Evolutionary conservation across 2,797 vertebrate species (phyloP), one percentile per base, ranked within the genome.

Genomic region (Gymnocypris eckloni): DNA sequence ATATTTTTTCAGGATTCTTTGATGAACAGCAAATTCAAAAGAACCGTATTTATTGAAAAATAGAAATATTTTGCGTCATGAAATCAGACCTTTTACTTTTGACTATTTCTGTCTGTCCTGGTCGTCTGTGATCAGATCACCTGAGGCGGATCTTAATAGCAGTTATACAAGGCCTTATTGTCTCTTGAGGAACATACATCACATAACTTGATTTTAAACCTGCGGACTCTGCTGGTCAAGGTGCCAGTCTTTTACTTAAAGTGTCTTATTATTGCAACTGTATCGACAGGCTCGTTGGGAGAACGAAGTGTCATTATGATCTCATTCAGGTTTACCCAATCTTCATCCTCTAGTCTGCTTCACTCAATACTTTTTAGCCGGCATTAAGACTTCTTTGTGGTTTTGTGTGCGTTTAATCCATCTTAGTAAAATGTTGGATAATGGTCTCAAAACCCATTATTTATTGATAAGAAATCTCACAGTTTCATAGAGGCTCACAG

Each of bases 391-490:
- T 41, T 76, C 77, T 81, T 84, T 80, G 84, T 80, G 79, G 70
- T 59, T 88, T 71, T 64, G 59, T 82, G 69, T 81, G 61, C 13
- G 78, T 56, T 67, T 82, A 79, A 84, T 87, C 89, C 86, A 72
- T 92, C 85, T 87, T 81, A 41, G 79, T 87, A 76, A 86, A 86
- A 84, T 75, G 79, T 69, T 48, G 88, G 72, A 90, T 88, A 88
- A 88, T 85, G 87, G 83, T 88, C 81, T 84, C 83, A 64, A 87
- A 86, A 86, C 64, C 69, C 64, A 90, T 90, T 85, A 87, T 82
- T 92, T 91, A 92, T 92, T 91, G 86, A 91, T 86, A 73, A 81
- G 73, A 88, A 92, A 89, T 92, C 82, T 90, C 92, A 92, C 86
- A 81, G 88, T 89, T 93, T 82, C 87, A 91, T 89, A 89, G 92